Evolutionary conservation across 2,113 vertebrate genomes (phyloP), one percentile per base, ranked within the genome.

Genomic region (Poeciliopsis retropinna): DNA sequence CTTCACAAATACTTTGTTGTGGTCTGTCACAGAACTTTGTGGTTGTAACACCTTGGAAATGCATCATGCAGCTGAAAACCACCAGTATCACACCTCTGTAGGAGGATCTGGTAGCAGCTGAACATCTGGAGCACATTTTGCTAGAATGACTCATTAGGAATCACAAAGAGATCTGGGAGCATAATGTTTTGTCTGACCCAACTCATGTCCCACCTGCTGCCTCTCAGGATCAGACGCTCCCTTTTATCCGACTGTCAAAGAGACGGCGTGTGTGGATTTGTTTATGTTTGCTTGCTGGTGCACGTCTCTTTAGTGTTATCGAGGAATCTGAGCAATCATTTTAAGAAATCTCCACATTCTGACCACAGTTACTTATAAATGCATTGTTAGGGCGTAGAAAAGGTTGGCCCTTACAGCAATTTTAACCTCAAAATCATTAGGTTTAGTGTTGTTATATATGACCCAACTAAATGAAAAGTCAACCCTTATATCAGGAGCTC

Each of bases 171-270:
- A 32, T 67, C 69, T 70, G 41, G 65, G 30, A 44, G 72, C 74
- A 62, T 61, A 39, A 79, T 84, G 82, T 81, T 87, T 82, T 73
- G 77, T 85, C 75, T 85, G 28, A 78, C 44, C 54, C n/a, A 29
- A 64, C 47, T 64, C 70, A 73, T 44, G 60, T 69, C 81, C 57
- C 60, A 75, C 79, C 82, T 75, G 63, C 75, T 60, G 67, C 82
- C 74, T 76, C 67, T 86, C 11, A 60, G 57, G 67, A 85, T 86
- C 80, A 83, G 72, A 79, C 74, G 39, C n/a, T 34, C 73, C 51
- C 83, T 87, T 90, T 90, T 73, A 86, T 84, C 77, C 71, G 61
- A 44, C 14, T 13, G 44, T 82, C 72, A 74, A 73, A 89, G 44
- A 81, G 47, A 61, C 4, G 1, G 72, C n/a, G 30, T 68, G 72